phyloP scores from a whole-genome alignment of 2,888 invertebrate species.

The Cremastinae sp. region DNA sequence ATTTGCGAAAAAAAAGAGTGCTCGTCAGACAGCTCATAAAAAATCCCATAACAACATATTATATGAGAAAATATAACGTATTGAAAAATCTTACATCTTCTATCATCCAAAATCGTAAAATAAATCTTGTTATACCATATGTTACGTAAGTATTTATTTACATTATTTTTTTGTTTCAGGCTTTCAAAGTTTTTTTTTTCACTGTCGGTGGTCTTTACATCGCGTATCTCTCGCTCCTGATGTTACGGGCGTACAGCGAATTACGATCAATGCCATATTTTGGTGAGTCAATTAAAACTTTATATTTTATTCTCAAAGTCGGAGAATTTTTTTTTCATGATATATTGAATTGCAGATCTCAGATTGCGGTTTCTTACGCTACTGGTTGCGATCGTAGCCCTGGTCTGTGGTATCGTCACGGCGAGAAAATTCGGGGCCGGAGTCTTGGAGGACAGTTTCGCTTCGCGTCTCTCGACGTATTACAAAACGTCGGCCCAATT shows the following conservation, averaged over 20 bases:
- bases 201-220: constrained; percentile 92
- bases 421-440: constrained; percentile 93
- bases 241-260: constrained; percentile 95
- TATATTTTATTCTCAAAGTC: background rate
- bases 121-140: no score
- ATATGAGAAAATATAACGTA: no score
- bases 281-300: constrained; percentile 85
- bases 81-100: no score
- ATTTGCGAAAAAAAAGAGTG: no score
- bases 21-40: no score
- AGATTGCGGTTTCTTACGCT: constrained; percentile 94
- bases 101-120: no score
- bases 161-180: constrained; percentile 82
- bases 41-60: no score
- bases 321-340: background rate
- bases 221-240: constrained; percentile 90
- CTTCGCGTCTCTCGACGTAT: constrained; percentile 91
- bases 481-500: constrained; percentile 97
- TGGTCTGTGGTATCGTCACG: constrained; percentile 88
- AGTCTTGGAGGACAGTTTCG: constrained; percentile 96
- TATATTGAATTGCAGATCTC: constrained; percentile 89
- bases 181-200: constrained; percentile 95
- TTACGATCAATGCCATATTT: constrained; percentile 98
- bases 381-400: constrained; percentile 90
- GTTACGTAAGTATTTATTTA: background rate